Percentiles rank a stretch among this genome's conserved stretches.
Conservation (phyloP, 2,888 invertebrate species). For the Baronia brevicornis region DNA sequence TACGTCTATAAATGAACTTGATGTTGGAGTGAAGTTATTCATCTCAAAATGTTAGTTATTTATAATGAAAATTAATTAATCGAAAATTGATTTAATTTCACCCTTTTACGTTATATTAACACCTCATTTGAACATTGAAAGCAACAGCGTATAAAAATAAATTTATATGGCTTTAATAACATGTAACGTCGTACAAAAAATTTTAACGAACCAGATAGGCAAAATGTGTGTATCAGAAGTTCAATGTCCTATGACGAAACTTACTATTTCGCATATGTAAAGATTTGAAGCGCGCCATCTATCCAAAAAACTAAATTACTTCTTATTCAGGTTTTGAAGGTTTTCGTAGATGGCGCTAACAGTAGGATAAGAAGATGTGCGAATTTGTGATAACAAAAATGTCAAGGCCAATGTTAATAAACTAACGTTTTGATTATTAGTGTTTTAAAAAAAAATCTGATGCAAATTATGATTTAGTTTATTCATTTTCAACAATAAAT, state of each 20-base stretch:
- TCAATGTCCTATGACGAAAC: conserved; percentile 38
- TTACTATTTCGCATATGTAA: conserved; percentile 25
- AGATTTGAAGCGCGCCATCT: conserved; percentile 49
- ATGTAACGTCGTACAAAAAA: conserved; percentile 5
- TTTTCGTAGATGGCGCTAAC: conserved; percentile 34
- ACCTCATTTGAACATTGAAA: no score
- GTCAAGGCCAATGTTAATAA: conserved; percentile 63
- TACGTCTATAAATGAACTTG: no score
- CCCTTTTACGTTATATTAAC: no score
- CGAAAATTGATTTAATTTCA: no score
- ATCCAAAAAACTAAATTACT: no score
- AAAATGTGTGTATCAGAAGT: conserved; percentile 22
- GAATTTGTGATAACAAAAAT: conserved; percentile 57
- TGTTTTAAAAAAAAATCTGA: neutral
- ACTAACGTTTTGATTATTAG: conserved; percentile 7
- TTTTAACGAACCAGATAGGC: conserved; percentile 8
- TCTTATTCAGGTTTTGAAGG: conserved; percentile 1
- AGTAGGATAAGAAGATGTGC: conserved; percentile 40
- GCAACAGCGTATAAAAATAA: no score
- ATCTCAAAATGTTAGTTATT: no score
- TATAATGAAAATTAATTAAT: no score
- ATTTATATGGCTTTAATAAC: conserved; percentile 9
- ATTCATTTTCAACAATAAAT: no score
- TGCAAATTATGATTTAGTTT: neutral
- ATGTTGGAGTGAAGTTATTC: no score